Conservation (phyloP, 1,140 invertebrate species). For the Papilio machaon region DNA sequence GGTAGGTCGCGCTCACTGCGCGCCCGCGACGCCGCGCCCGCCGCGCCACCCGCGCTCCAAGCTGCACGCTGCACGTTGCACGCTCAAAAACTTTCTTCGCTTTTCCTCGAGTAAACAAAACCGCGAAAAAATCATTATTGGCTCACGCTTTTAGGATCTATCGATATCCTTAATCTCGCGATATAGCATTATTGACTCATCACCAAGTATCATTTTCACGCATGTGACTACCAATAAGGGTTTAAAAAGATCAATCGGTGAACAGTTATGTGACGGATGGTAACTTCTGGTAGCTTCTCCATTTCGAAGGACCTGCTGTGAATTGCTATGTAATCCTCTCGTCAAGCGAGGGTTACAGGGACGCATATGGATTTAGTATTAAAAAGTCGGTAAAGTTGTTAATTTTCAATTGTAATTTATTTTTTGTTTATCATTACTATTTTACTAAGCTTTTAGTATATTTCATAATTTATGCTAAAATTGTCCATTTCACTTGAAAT, state of each 20-base stretch:
- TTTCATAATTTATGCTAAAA: not conserved
- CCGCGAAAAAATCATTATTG: conserved; percentile 45
- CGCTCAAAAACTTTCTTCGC: conserved; percentile 80
- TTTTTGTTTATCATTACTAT: conserved; percentile 1
- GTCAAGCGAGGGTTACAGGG: conserved; percentile 65
- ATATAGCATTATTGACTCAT: conserved; percentile 30
- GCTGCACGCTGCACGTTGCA: conserved; percentile 50
- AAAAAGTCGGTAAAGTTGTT: conserved; percentile 80
- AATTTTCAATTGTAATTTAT: conserved; percentile 48
- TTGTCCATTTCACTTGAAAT: not conserved
- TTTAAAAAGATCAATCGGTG: conserved; percentile 32
- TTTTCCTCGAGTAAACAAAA: conserved; percentile 78
- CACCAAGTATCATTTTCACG: not conserved
- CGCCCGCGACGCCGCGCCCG: conserved; percentile 70
- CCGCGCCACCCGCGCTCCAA: conserved; percentile 51
- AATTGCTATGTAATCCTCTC: conserved; percentile 62
- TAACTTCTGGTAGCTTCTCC: conserved; percentile 33
- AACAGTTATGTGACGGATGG: conserved; percentile 57
- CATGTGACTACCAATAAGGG: not conserved
- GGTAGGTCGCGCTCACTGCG: conserved; percentile 80
- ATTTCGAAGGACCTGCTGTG: conserved; percentile 52
- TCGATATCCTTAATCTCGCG: conserved; percentile 25
- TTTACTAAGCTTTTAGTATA: not conserved
- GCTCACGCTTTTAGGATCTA: conserved; percentile 8
- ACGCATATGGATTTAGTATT: conserved; percentile 78